These are phyloP conservation scores for Apodemia mormo DNA, from an alignment of 2,888 invertebrate species.

Conservation along the genomic window DNA sequence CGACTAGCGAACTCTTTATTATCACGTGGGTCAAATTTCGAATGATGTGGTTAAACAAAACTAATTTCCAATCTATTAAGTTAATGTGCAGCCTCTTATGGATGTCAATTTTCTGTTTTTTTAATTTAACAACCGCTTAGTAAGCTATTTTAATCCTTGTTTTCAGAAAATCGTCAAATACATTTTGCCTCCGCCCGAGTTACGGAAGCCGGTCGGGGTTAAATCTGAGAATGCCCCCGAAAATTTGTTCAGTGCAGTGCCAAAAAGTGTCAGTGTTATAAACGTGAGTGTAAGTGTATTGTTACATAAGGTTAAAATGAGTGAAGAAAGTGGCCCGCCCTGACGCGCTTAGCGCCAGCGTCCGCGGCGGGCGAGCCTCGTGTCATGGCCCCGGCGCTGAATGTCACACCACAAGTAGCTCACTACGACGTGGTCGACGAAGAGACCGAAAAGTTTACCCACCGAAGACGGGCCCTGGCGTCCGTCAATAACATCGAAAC, in stretches of 20 bases:
- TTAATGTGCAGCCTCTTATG: conserved; percentile 35
- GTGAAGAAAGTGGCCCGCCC: conserved; percentile 59
- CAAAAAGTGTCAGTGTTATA: conserved; percentile 60
- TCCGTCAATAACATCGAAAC: conserved; percentile 78
- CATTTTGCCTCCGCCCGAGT: conserved; percentile 48
- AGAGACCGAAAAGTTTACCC: conserved; percentile 49
- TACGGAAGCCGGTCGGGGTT: conserved; percentile 67
- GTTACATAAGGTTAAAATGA: conserved; percentile 73
- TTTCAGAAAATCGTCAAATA: conserved; percentile 72
- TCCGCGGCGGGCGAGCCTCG: conserved; percentile 81
- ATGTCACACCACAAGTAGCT: conserved; percentile 83
- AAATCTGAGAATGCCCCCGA: conserved; percentile 52
- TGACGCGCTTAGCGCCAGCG: conserved; percentile 68
- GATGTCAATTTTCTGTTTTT: conserved; percentile 39
- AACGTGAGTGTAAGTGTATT: conserved; percentile 48
- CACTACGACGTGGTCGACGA: conserved; percentile 53
- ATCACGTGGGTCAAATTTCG: conserved; percentile 81
- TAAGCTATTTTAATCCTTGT: conserved; percentile 65
- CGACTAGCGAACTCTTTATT: conserved; percentile 74
- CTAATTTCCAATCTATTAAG: conserved; percentile 42
- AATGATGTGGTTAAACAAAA: conserved; percentile 52
- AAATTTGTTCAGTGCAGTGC: conserved; percentile 53
- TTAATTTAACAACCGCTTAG: conserved; percentile 60
- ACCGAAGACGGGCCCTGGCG: conserved; percentile 70
- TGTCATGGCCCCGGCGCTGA: conserved; percentile 97